phyloP scores from a whole-genome alignment of 1,140 invertebrate genomes.

The Drosophila mayri region DNA sequence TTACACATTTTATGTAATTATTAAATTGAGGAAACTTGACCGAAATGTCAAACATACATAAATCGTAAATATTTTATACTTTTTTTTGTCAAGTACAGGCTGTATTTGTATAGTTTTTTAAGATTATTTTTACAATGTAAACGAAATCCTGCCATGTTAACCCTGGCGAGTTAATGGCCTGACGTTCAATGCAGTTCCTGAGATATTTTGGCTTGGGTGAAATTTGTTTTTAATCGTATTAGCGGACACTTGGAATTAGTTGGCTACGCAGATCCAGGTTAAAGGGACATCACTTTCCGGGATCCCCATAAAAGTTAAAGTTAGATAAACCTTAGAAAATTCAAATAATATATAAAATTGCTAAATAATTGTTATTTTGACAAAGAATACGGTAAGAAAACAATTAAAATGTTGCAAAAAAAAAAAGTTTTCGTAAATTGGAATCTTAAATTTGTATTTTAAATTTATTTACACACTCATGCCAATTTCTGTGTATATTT shows the following conservation, averaged over 20 bases:
- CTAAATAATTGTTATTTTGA: neutral
- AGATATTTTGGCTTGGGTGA: constrained; percentile 19
- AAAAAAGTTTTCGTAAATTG: neutral
- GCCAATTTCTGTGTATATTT: too few species aligned
- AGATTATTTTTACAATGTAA: neutral
- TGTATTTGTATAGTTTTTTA: neutral
- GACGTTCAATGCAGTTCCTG: constrained; percentile 6
- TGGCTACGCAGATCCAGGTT: neutral
- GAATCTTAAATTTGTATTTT: neutral
- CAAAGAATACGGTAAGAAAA: neutral
- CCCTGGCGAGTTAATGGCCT: constrained; percentile 3
- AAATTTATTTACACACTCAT: neutral
- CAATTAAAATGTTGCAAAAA: neutral
- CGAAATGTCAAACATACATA: neutral
- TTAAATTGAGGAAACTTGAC: neutral
- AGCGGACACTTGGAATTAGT: constrained; percentile 40
- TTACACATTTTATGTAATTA: neutral
- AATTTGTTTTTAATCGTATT: constrained; percentile 69
- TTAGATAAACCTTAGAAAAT: neutral
- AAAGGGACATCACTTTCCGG: neutral
- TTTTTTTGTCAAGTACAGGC: too few species aligned
- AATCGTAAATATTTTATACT: neutral
- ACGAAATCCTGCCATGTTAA: neutral
- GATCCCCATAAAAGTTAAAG: neutral
- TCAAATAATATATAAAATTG: neutral